These are phyloP conservation scores for Pionites leucogaster DNA, from an alignment of 2,113 vertebrate genomes.

Conservation along the genomic window DNA sequence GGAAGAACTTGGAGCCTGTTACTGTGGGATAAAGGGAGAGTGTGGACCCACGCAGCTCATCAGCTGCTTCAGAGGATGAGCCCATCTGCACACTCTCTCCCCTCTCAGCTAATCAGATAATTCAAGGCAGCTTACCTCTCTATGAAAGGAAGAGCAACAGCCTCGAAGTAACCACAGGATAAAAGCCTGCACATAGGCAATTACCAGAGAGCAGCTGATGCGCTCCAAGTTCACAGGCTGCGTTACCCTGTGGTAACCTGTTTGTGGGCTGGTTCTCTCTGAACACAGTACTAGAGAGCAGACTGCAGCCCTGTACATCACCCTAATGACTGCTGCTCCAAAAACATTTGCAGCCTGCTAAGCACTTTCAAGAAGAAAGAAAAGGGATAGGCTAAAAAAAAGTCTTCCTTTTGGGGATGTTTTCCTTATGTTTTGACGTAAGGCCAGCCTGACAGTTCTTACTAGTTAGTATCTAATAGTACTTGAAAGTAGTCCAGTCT, in stretches of 20 bases:
- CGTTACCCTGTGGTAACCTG: not conserved
- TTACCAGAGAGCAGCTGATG: not conserved
- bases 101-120: not conserved
- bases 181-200: not conserved
- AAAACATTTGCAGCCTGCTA: slow-evolving; percentile 44
- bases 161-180: not conserved
- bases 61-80: not conserved
- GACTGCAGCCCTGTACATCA: not conserved
- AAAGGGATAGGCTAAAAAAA: slow-evolving; percentile 22
- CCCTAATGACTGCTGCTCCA: not conserved
- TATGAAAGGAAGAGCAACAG: not conserved
- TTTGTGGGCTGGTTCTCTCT: not conserved
- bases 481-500: slow-evolving; percentile 57
- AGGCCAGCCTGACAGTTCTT: slow-evolving; percentile 56
- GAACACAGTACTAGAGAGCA: not conserved
- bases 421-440: slow-evolving; percentile 68
- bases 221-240: not conserved
- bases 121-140: not conserved
- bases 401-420: slow-evolving; percentile 43
- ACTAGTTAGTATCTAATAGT: slow-evolving; percentile 50
- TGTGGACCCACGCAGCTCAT: not conserved
- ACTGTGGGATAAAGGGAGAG: not conserved
- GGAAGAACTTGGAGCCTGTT: not conserved
- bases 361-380: slow-evolving; percentile 36
- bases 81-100: not conserved